These are phyloP conservation scores for Aepyceros melampus DNA, from an alignment of 2,113 vertebrate species.

Conservation along the genomic window DNA sequence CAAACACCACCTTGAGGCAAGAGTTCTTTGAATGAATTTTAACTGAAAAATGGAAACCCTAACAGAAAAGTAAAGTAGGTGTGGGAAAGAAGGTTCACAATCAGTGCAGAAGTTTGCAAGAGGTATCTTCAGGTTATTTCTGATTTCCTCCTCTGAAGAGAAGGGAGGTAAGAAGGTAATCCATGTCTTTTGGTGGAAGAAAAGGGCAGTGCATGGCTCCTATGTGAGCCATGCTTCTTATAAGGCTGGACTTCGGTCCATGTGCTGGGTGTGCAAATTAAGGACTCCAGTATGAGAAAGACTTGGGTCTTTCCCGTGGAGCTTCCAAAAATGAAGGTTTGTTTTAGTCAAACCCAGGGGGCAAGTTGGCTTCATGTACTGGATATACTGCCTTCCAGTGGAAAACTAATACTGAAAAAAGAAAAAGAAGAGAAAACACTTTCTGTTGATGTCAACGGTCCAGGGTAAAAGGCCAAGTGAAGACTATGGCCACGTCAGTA, in stretches of 20 bases:
- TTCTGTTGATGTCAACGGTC: constrained; percentile 50
- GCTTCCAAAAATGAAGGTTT: not conserved
- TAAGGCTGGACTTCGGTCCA: not conserved
- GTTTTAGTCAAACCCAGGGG: not conserved
- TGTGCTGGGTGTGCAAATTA: not conserved
- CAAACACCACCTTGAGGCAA: not conserved
- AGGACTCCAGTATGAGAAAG: not conserved
- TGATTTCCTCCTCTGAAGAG: not conserved
- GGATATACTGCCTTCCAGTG: not conserved
- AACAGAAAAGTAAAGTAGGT: not conserved
- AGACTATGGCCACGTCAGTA: not conserved
- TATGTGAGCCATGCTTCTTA: not conserved
- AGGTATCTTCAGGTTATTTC: not conserved
- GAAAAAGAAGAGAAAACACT: not conserved
- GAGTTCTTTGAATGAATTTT: not conserved
- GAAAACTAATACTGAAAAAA: constrained; percentile 34
- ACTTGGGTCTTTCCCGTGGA: not conserved
- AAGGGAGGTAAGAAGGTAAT: not conserved
- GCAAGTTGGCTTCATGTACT: not conserved
- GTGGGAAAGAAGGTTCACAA: not conserved
- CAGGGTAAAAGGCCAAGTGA: not conserved
- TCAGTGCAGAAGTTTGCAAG: not conserved
- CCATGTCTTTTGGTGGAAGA: not conserved
- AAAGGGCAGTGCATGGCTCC: rapidly evolving
- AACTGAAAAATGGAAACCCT: not conserved